Base-by-base conservation (phyloP, 2,888 invertebrate genomes). In the Tubulanus polymorphus region DNA sequence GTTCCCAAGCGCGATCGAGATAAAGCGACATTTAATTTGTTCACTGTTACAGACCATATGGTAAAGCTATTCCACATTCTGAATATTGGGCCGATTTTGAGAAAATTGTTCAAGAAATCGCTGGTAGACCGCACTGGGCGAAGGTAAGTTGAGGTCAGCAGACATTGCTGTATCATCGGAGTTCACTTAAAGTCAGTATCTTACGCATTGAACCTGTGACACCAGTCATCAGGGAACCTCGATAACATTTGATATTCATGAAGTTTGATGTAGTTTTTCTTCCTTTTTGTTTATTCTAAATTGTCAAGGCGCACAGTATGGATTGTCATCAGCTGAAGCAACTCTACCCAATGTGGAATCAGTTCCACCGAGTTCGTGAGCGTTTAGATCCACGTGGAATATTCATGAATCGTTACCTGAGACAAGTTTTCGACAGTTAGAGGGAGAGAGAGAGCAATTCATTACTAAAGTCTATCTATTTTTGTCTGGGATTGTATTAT, bases 71-170 rank as follows among this genome's bases (percentile, higher is more conserved):
- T n/a, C 56, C 62, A 3, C 65, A 71, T 53, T 61, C 65, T 28
- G 51, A 61, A 29, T 78, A 75, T 57, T 79, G 76, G 75, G 54
- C 59, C 15, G 67, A 63, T 18, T 78, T 69, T 60, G 70, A 78
- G 62, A 55, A 63, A 12, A 69, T 78, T 23, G 69, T 74, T 67
- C 49, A 56, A 23, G 61, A 69, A 51, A 61, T 63, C 51, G 74
- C 70, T 12, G 79, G 78, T n/a, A 56, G 78, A 55, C 78, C 79
- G 1, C 79, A 79, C 63, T 79, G 78, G 79, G 78, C 78, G 15
- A 79, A 78, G 64, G 73, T 63, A 51, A 23, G 51, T 12, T 35
- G 49, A 25, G 60, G 61, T 60, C 15, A 28, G 51, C 37, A 12
- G 25, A 25, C 18, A 1, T 2, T 49, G 26, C 18, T 12, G 18